These are phyloP conservation scores for Phrynocephalus forsythii DNA, from an alignment of 2,797 vertebrate species.

Conservation along the genomic window DNA sequence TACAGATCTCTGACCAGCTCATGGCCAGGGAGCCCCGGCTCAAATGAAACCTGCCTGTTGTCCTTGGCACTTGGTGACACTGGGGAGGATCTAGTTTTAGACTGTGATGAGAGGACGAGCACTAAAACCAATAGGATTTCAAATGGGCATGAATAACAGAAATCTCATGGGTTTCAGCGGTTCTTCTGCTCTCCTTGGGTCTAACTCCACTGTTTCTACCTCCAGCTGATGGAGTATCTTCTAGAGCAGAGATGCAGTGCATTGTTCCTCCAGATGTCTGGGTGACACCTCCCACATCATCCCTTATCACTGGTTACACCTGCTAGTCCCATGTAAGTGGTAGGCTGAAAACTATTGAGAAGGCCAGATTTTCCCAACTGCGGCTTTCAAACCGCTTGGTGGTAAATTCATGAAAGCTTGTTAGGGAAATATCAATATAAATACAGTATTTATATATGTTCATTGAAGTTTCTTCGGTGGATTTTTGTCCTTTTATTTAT, in stretches of 20 bases:
- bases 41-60: background rate
- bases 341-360: background rate
- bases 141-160: background rate
- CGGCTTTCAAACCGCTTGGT: background rate
- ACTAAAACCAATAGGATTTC: background rate
- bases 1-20: background rate
- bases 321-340: background rate
- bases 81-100: background rate
- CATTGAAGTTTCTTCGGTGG: background rate
- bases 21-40: background rate
- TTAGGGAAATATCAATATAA: background rate
- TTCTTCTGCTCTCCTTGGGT: background rate
- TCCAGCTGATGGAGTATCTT: background rate
- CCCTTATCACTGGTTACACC: background rate
- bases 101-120: background rate
- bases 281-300: background rate
- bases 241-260: background rate
- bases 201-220: background rate
- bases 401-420: background rate
- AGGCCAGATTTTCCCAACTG: background rate
- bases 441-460: background rate
- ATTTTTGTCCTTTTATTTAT: constrained; percentile 9
- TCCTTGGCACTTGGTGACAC: background rate
- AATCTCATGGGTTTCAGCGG: no score
- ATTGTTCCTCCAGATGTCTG: background rate